Evolutionary conservation across 1,140 invertebrate species (phyloP).

Genomic region (Drosophila nasuta): DNA sequence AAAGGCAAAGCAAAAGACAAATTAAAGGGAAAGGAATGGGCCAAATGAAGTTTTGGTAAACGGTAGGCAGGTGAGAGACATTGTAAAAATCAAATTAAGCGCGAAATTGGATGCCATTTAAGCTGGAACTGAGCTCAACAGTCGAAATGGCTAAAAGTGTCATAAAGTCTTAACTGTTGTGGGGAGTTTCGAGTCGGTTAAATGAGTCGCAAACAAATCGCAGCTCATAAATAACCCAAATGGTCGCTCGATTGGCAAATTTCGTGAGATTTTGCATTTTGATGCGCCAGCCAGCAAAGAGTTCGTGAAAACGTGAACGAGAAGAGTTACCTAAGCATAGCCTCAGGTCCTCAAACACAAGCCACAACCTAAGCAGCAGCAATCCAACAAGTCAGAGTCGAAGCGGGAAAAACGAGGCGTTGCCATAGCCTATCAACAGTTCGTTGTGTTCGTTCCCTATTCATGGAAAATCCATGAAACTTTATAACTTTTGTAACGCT

Average conservation of each 20-base stretch:
- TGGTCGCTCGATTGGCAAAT: conserved; percentile 76
- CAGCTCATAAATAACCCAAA: conserved; percentile 78
- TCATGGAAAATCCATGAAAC: conserved; percentile 46
- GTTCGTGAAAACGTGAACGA: conserved; percentile 76
- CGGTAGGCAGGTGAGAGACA: conserved; percentile 38
- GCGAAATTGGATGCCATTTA: conserved; percentile 64
- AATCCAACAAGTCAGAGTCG: neutral
- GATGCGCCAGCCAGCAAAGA: conserved; percentile 59
- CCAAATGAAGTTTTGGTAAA: conserved; percentile 11
- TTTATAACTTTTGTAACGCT: conserved; percentile 28
- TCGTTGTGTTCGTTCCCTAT: conserved; percentile 21
- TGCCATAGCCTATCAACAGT: conserved; percentile 39
- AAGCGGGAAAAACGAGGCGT: conserved; percentile 57
- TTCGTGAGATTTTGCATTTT: conserved; percentile 81
- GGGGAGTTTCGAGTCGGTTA: conserved; percentile 46
- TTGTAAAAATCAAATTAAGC: conserved; percentile 69
- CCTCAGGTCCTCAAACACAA: conserved; percentile 31
- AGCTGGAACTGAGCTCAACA: conserved; percentile 22
- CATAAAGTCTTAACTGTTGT: conserved; percentile 63
- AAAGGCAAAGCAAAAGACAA: neutral
- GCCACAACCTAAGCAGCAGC: neutral
- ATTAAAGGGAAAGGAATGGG: neutral
- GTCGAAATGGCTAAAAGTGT: conserved; percentile 61
- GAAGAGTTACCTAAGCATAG: conserved; percentile 76
- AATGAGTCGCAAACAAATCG: conserved; percentile 78